Conservation (phyloP, 2,888 invertebrate species). For the Xestia ashworthii region DNA sequence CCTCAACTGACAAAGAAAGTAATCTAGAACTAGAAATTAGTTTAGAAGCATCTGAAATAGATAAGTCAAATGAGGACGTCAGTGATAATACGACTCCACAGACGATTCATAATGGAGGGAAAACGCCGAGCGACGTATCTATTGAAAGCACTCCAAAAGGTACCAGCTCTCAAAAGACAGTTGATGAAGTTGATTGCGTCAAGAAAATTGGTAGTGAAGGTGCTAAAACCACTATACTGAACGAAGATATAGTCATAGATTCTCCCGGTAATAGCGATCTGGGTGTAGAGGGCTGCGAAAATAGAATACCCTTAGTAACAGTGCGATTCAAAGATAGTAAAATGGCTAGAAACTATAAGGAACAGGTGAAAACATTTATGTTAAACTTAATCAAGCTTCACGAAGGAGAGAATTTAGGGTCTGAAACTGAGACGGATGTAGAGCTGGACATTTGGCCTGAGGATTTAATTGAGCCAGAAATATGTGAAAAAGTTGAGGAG, state of each 20-base stretch:
- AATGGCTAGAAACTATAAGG: conserved; percentile 85
- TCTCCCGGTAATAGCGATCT: conserved; percentile 81
- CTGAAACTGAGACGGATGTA: conserved; percentile 81
- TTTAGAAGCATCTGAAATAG: conserved; percentile 59
- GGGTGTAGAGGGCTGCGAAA: conserved; percentile 83
- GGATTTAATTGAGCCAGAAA: conserved; percentile 74
- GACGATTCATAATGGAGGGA: conserved; percentile 83
- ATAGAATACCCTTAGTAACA: conserved; percentile 83
- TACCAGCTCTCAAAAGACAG: conserved; percentile 50
- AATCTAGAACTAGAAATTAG: conserved; percentile 71
- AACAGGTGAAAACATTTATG: conserved; percentile 86
- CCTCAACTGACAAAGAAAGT: conserved; percentile 67
- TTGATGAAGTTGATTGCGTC: conserved; percentile 63
- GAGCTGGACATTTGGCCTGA: conserved; percentile 86
- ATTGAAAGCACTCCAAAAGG: conserved; percentile 60
- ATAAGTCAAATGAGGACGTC: conserved; percentile 70
- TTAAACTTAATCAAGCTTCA: conserved; percentile 82
- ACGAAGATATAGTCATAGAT: conserved; percentile 83
- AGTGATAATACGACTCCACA: conserved; percentile 62
- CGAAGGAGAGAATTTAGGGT: conserved; percentile 70
- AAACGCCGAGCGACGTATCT: conserved; percentile 72
- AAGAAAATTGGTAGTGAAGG: conserved; percentile 66
- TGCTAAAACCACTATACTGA: conserved; percentile 76
- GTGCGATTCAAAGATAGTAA: conserved; percentile 86
- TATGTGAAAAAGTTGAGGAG: conserved; percentile 39